Evolutionary conservation across 2,888 invertebrate genomes (phyloP).

Genomic region (Fragum fragum): DNA sequence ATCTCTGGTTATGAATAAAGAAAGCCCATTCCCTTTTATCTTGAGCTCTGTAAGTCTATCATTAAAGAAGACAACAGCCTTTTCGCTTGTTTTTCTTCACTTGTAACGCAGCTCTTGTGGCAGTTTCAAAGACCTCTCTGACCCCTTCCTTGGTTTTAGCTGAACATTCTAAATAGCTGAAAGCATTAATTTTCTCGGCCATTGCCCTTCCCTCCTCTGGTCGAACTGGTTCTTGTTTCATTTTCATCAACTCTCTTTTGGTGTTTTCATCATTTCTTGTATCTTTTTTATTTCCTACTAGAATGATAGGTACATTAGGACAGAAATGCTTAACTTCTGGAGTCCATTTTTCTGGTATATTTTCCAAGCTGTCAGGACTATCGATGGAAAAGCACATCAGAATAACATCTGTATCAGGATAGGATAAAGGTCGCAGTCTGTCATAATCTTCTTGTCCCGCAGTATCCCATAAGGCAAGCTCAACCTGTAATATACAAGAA

Average conservation of each 20-base stretch:
- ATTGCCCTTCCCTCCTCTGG: conserved; percentile 98
- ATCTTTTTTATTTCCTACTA: conserved; percentile 97
- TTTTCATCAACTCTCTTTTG: conserved; percentile 92
- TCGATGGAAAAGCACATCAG: conserved; percentile 99
- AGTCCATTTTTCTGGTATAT: conserved; percentile 99
- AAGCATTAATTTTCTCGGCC: conserved; percentile 99
- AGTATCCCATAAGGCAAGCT: conserved; percentile 94
- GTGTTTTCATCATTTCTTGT: conserved; percentile 88
- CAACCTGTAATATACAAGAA: conserved; percentile 83
- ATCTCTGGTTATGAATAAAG: neutral
- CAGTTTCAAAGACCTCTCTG: conserved; percentile 99
- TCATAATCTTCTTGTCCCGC: conserved; percentile 99
- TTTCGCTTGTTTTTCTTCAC: conserved; percentile 87
- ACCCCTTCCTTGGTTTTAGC: conserved; percentile 99
- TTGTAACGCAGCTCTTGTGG: conserved; percentile 98
- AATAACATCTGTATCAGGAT: conserved; percentile 99
- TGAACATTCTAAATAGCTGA: conserved; percentile 99
- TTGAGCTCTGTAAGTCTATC: conserved; percentile 20
- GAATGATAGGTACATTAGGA: conserved; percentile 99
- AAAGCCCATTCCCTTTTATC: neutral
- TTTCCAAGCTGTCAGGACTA: conserved; percentile 99
- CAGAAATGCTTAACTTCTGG: conserved; percentile 98
- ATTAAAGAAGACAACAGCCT: conserved; percentile 63
- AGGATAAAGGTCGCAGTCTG: conserved; percentile 97
- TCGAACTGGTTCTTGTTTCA: conserved; percentile 99